phyloP scores from a whole-genome alignment of 2,888 invertebrate genomes.

The Nemurella pictetii region DNA sequence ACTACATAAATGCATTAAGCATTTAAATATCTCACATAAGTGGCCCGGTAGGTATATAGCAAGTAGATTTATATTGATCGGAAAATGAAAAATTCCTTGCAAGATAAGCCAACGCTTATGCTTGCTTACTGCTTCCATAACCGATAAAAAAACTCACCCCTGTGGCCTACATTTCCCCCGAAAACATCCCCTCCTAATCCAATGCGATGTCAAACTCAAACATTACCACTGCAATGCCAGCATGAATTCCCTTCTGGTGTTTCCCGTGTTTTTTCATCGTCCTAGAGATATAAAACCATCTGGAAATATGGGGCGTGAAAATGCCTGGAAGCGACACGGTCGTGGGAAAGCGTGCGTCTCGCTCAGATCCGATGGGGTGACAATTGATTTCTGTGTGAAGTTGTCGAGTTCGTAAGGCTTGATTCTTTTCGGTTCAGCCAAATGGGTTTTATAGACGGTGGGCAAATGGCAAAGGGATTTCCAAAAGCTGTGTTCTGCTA shows the following conservation, averaged over 20 bases:
- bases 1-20: not conserved
- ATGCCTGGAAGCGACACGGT: not conserved
- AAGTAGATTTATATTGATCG: not conserved
- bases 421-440: too few relatives aligned
- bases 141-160: not conserved
- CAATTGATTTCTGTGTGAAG: not conserved
- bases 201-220: not conserved
- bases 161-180: not conserved
- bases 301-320: too few relatives aligned
- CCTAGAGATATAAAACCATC: too few relatives aligned
- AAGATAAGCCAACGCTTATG: not conserved
- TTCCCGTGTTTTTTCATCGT: too few relatives aligned
- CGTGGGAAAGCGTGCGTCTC: not conserved
- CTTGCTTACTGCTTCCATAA: not conserved
- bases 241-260: not conserved
- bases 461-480: too few relatives aligned
- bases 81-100: not conserved
- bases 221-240: too few relatives aligned
- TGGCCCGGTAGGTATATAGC: not conserved
- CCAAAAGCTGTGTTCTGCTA: too few relatives aligned
- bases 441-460: not conserved
- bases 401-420: not conserved
- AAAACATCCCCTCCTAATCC: too few relatives aligned
- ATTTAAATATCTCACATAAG: not conserved
- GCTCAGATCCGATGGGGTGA: not conserved